phyloP scores from a whole-genome alignment of 1,140 invertebrate species.

The Caenorhabditis brenneri region DNA sequence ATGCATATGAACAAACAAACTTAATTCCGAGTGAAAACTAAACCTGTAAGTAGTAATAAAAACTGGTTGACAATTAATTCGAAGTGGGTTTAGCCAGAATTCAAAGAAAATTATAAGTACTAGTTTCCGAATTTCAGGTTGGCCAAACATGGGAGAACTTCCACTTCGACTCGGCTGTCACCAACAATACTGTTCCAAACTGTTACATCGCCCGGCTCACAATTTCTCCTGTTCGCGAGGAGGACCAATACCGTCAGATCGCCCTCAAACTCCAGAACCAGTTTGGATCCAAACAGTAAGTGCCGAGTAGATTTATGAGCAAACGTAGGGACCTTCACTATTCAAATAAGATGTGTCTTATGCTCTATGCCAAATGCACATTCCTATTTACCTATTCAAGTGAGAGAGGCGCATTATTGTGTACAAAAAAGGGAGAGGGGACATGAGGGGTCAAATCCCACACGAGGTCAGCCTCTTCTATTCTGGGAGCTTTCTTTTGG shows the following conservation, averaged over 20 bases:
- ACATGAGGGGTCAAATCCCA: conserved; percentile 30
- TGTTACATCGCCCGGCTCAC: conserved; percentile 67
- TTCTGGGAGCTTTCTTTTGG: not conserved
- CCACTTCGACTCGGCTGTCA: conserved; percentile 63
- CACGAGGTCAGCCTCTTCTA: conserved; percentile 8
- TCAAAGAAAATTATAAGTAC: not conserved
- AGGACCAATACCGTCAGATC: conserved; percentile 67
- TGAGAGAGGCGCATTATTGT: conserved; percentile 13
- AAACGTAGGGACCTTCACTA: not conserved
- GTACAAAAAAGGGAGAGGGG: not conserved
- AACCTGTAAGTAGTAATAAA: not conserved
- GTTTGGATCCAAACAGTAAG: conserved; percentile 68
- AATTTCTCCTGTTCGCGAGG: conserved; percentile 64
- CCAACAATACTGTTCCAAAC: conserved; percentile 69
- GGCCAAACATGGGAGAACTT: conserved; percentile 70
- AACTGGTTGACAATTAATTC: too few species aligned
- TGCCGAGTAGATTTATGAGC: not conserved
- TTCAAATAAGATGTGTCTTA: conserved; percentile 7
- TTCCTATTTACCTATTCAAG: conserved; percentile 41
- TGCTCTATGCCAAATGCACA: conserved; percentile 32
- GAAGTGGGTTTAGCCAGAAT: not conserved
- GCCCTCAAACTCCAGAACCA: conserved; percentile 68
- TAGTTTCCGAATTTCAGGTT: conserved; percentile 57
- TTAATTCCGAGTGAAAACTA: not conserved
- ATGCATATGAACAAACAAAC: conserved; percentile 8